Percentiles rank a stretch among this genome's conserved stretches.
Conservation (phyloP, 1,140 invertebrate genomes). For the Tetramorium parvispinum region DNA sequence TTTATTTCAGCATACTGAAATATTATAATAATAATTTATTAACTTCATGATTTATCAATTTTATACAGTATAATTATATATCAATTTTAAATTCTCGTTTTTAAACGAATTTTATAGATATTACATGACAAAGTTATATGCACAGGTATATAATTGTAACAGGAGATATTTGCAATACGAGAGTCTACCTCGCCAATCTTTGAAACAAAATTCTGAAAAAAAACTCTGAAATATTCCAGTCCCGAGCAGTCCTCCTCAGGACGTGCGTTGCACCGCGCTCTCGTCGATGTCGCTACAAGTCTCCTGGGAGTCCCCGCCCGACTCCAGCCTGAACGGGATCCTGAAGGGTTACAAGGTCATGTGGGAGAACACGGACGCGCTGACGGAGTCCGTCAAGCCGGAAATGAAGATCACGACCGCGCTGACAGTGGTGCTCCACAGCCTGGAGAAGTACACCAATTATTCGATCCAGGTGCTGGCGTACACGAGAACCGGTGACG, state of each 20-base stretch:
- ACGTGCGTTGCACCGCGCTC: conserved; percentile 91
- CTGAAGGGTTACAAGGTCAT: conserved; percentile 95
- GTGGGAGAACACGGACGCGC: conserved; percentile 86
- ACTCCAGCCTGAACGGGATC: conserved; percentile 93
- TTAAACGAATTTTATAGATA: not conserved
- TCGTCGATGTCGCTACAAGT: conserved; percentile 94
- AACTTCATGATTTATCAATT: not conserved
- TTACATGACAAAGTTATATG: not conserved
- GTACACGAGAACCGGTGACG: conserved; percentile 95
- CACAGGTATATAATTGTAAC: not conserved
- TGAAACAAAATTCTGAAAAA: not conserved
- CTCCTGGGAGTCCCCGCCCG: conserved; percentile 93
- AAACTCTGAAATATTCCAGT: conserved; percentile 85
- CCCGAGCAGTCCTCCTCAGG: conserved; percentile 92
- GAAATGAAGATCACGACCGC: conserved; percentile 90
- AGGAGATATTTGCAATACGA: not conserved
- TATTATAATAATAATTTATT: not conserved
- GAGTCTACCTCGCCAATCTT: not conserved
- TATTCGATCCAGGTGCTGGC: conserved; percentile 95
- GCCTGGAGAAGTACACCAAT: conserved; percentile 94
- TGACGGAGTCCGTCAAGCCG: conserved; percentile 80
- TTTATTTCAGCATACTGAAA: not conserved
- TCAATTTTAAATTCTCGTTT: not conserved
- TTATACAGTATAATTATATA: not conserved
- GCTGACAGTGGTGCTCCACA: conserved; percentile 88